Percentiles rank a stretch among this genome's conserved stretches.
phyloP scores from a whole-genome alignment of 2,888 invertebrate genomes.

The Alentia gelatinosa region DNA sequence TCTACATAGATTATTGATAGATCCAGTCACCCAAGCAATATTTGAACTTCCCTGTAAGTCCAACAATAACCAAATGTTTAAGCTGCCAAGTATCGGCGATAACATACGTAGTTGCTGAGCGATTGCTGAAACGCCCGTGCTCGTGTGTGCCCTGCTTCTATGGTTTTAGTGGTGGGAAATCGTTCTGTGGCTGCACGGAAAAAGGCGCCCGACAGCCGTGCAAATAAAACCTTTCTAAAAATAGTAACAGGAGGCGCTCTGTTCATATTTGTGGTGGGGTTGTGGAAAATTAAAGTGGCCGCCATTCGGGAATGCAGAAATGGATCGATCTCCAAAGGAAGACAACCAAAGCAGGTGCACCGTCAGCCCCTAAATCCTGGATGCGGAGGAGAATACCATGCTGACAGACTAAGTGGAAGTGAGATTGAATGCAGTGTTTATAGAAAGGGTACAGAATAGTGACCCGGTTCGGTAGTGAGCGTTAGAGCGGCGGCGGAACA shows the following conservation, averaged over 20 bases:
- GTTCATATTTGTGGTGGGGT: constrained; percentile 26
- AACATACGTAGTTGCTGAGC: not conserved
- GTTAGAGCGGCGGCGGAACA: too few relatives aligned
- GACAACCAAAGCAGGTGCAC: not conserved
- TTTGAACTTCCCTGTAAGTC: not conserved
- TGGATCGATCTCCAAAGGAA: not conserved
- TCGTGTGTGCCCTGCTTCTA: not conserved
- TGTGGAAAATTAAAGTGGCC: constrained; percentile 16
- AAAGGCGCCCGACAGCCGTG: not conserved
- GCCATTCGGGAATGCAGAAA: not conserved
- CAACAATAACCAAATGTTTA: constrained; percentile 1
- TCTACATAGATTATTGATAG: too few relatives aligned
- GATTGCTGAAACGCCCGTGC: not conserved
- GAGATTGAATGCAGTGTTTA: too few relatives aligned
- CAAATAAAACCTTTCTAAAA: not conserved
- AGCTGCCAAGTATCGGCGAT: not conserved
- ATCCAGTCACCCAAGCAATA: too few relatives aligned
- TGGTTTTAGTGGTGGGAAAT: not conserved
- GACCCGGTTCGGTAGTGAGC: too few relatives aligned
- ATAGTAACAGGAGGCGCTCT: not conserved
- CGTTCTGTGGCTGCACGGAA: not conserved
- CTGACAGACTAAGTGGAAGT: too few relatives aligned
- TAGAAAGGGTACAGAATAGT: too few relatives aligned
- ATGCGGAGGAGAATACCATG: too few relatives aligned
- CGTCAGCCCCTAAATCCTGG: too few relatives aligned